A percentile compares a stretch with the other conserved stretches of the same genome.
These are phyloP conservation scores for Ennomos fuscantarius DNA, from an alignment of 2,888 invertebrate species.

Conservation along the genomic window DNA sequence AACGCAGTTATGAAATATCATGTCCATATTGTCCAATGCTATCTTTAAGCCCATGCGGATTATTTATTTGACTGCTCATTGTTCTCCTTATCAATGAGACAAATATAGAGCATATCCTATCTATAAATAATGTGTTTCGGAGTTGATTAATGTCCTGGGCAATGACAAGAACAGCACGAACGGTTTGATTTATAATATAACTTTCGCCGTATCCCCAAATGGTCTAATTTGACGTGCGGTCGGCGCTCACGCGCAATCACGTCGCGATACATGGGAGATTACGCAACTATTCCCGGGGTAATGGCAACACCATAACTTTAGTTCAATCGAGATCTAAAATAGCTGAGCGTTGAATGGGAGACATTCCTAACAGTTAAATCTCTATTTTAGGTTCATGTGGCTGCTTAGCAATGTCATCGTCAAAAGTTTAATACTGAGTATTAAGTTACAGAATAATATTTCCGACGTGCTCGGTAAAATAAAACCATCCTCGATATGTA, in stretches of 20 bases:
- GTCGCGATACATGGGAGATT: conserved; percentile 37
- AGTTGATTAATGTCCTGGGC: conserved; percentile 57
- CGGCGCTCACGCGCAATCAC: conserved; percentile 49
- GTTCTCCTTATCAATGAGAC: conserved; percentile 41
- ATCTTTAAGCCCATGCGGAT: conserved; percentile 36
- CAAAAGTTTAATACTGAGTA: conserved; percentile 28
- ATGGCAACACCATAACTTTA: conserved; percentile 27
- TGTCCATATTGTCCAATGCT: conserved; percentile 27
- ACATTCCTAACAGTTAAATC: conserved; percentile 59
- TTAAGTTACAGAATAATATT: conserved; percentile 32
- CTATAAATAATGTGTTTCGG: conserved; percentile 45
- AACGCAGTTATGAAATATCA: conserved; percentile 25
- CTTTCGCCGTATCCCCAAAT: conserved; percentile 72
- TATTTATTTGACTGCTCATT: conserved; percentile 39
- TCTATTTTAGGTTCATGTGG: conserved; percentile 48
- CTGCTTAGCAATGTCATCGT: conserved; percentile 19
- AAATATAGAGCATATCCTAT: conserved; percentile 40
- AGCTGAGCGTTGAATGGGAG: conserved; percentile 54
- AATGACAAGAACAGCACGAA: conserved; percentile 63
- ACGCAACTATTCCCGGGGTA: conserved; percentile 42
- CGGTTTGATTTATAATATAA: conserved; percentile 69
- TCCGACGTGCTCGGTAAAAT: conserved; percentile 28
- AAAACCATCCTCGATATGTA: conserved; percentile 23
- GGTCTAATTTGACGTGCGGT: conserved; percentile 68
- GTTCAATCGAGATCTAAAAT: conserved; percentile 39